These are phyloP conservation scores for Hippotragus niger DNA, from an alignment of 2,113 vertebrate species.

Conservation along the genomic window DNA sequence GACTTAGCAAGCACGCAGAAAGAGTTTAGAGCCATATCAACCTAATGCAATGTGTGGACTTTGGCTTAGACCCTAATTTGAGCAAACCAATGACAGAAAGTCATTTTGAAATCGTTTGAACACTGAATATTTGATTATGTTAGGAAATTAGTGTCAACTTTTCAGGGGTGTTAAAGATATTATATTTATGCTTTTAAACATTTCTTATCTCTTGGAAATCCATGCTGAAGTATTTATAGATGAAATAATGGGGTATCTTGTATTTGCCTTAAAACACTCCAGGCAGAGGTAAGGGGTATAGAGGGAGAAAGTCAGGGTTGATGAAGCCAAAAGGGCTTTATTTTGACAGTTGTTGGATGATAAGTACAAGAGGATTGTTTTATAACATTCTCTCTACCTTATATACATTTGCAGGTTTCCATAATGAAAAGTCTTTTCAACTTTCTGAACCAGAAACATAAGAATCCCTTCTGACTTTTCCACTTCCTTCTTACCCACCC, in stretches of 20 bases:
- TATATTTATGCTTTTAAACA: neutral
- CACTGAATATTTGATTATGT: neutral
- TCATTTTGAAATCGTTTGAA: neutral
- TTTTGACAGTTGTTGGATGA: neutral
- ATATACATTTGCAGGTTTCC: neutral
- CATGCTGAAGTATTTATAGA: neutral
- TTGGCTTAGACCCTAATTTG: neutral
- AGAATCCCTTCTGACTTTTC: neutral
- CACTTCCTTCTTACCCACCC: neutral
- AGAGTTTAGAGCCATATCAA: neutral
- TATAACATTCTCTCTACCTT: neutral
- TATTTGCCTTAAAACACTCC: neutral
- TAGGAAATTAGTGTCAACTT: neutral
- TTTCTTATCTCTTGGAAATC: neutral
- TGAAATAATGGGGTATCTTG: neutral
- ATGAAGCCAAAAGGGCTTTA: neutral
- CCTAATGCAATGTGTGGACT: neutral
- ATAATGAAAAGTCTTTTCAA: neutral
- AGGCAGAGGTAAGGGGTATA: neutral
- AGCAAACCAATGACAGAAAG: neutral
- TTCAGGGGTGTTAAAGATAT: neutral
- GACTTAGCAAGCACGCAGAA: neutral
- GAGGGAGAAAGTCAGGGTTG: neutral
- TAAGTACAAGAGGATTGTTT: neutral
- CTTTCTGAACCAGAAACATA: neutral